Percentiles rank a stretch among this genome's conserved stretches.
Conservation (phyloP, 2,797 vertebrate genomes). For the Percopsis omiscomaycus region DNA sequence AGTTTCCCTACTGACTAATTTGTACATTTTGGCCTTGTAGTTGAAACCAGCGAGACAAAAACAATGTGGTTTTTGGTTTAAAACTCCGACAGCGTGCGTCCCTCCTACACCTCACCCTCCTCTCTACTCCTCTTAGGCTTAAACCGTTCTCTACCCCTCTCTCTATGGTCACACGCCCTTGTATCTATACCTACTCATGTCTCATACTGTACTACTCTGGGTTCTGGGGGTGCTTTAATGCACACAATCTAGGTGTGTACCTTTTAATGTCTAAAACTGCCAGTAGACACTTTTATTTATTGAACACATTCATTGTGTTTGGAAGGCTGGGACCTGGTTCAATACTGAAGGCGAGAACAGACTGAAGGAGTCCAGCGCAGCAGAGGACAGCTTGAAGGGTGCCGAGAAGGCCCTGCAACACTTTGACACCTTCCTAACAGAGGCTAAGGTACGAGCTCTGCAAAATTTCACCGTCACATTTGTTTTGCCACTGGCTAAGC, state of each 20-base stretch:
- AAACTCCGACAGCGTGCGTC: too few relatives aligned
- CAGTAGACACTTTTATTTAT: background rate
- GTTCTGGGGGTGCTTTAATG: too few relatives aligned
- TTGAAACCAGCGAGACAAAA: too few relatives aligned
- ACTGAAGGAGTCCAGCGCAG: constrained; percentile 69
- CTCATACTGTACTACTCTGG: too few relatives aligned
- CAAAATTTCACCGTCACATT: background rate
- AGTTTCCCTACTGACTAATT: too few relatives aligned
- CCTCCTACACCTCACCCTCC: too few relatives aligned
- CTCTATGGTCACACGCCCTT: too few relatives aligned
- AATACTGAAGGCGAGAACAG: constrained; percentile 74
- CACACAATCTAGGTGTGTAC: background rate
- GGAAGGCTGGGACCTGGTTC: constrained; percentile 85
- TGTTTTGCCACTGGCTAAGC: constrained; percentile 1
- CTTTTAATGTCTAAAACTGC: background rate
- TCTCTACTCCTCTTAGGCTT: too few relatives aligned
- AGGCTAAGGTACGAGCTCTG: constrained; percentile 73
- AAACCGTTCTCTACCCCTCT: too few relatives aligned
- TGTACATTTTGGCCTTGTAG: too few relatives aligned
- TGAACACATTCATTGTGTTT: constrained; percentile 2
- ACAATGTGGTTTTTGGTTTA: too few relatives aligned
- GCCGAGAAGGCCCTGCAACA: constrained; percentile 59
- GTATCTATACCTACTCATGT: too few relatives aligned
- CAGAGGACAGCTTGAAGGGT: constrained; percentile 60
- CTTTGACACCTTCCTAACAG: constrained; percentile 76